Base-by-base conservation (phyloP, 1,140 invertebrate genomes). In the Drosophila insularis region DNA sequence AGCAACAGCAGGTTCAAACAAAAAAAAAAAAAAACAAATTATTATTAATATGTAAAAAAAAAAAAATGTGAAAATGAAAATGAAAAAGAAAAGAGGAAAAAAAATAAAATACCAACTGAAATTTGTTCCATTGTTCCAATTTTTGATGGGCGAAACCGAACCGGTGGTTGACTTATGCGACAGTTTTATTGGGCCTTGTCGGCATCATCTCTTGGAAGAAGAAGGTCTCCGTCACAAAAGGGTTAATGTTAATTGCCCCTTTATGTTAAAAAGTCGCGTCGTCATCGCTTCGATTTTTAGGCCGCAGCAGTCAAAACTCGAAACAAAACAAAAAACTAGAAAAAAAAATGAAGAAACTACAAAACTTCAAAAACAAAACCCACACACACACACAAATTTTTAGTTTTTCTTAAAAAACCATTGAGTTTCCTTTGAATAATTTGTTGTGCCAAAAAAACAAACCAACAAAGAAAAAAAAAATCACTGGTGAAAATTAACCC, bases 181-280 rank as follows among this genome's bases (percentile, higher is more conserved):
- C 84, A 89, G 80, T 87, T 87, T 87, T 87, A 86, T 86, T 69
- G 78, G 75, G 54, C 58, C 43, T 50, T 50, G 78, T 72, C 78
- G 75, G 75, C 68, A 78, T n/a, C 11, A 43, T 31, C 21, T 75
- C 68, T 74, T 74, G 53, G 65, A 65, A 61, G 73, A 65, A 61
- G 73, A 69, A 43, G 55, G 17, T 19, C 43, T 37, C 53, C 46
- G 65, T 2, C 69, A 87, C 81, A 81, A 87, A 87, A 69, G 82
- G 82, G 82, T 87, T 87, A 87, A 87, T 73, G 82, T 77, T 87
- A 89, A 87, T 89, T 87, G 84, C 70, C 59, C 73, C 79, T 87
- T 87, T 87, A 87, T 89, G 80, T 80, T 89, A 84, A 79, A 59
- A 80, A 74, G 79, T 35, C 55, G 31, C 27, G 31, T 23, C 43